Evolutionary conservation across 2,888 invertebrate species (phyloP), one percentile per base, ranked within the genome.

Genomic region (Hofmannophila pseudospretella): DNA sequence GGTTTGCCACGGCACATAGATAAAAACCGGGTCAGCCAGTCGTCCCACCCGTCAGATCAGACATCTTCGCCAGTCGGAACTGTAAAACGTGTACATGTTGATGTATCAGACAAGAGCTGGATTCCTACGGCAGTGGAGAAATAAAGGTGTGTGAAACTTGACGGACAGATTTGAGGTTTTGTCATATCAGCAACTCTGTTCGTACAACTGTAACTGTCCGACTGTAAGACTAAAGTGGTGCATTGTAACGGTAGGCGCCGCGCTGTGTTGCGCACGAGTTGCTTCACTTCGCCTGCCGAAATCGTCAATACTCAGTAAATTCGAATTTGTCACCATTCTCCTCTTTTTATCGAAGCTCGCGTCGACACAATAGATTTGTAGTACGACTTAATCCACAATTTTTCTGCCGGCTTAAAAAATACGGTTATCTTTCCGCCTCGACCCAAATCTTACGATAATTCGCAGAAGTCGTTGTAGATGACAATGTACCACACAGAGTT

Each of bases 181-280:
- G n/a, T 42, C 47, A 42, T 47, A 42, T 49, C 43, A 40, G 44
- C 41, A 37, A 38, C 51, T 3, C 16, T 5, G 11, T 10, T 11
- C 5, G 31, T 19, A 11, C 31, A 57, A 73, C 16, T 16, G 16
- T 16, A n/a, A n/a, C 73, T 68, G 73, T 71, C 64, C 61, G 49
- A 47, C 46, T 16, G 16, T 16, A 16, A n/a, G n/a, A 16, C 16
- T 16, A 57, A 74, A 77, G 59, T 77, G 68, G 72, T 74, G 72
- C 71, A 74, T 63, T 54, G 63, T 78, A 78, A 78, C 77, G 77
- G 75, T 75, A 64, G 71, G 58, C 53, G 55, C 54, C 58, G 58
- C 58, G 58, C 51, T 42, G 51, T 53, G 73, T 61, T 64, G 67
- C 75, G 76, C 75, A 72, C 73, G 75, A 74, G 51, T 40, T 36